phyloP scores from a whole-genome alignment of 2,113 vertebrate genomes.

The Myrmophylax atrothorax region DNA sequence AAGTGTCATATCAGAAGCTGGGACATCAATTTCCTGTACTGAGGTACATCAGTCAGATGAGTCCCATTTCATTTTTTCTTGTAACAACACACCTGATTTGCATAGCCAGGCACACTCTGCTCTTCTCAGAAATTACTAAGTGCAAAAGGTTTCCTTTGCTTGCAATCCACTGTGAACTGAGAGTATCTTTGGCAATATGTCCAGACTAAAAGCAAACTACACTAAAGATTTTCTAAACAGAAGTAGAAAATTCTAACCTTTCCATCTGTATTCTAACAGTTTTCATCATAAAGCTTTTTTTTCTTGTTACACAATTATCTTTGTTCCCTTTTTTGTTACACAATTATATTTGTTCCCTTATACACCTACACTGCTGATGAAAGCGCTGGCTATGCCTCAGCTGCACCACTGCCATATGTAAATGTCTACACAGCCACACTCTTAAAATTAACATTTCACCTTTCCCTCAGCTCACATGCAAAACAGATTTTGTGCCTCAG shows the following conservation, averaged over 20 bases:
- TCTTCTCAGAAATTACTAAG: conserved; percentile 20
- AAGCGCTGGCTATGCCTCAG: background rate
- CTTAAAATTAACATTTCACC: background rate
- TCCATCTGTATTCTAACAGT: background rate
- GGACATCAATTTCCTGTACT: background rate
- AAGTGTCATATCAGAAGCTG: background rate
- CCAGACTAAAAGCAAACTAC: background rate
- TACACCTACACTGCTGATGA: background rate
- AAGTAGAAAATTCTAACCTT: background rate
- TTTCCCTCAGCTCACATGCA: background rate
- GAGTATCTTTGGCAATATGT: background rate
- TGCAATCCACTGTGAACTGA: background rate
- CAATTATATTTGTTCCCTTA: background rate
- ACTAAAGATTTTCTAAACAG: background rate
- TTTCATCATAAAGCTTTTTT: background rate
- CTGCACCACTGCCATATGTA: background rate
- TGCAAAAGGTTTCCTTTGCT: background rate
- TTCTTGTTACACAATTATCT: background rate
- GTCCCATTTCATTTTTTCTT: background rate
- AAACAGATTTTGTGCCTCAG: background rate
- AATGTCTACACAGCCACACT: background rate
- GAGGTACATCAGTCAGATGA: background rate
- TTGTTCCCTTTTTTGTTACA: background rate
- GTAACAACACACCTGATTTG: background rate
- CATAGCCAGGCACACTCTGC: background rate